Evolutionary conservation across 2,888 invertebrate species (phyloP).

Genomic region (Spialia ferax): DNA sequence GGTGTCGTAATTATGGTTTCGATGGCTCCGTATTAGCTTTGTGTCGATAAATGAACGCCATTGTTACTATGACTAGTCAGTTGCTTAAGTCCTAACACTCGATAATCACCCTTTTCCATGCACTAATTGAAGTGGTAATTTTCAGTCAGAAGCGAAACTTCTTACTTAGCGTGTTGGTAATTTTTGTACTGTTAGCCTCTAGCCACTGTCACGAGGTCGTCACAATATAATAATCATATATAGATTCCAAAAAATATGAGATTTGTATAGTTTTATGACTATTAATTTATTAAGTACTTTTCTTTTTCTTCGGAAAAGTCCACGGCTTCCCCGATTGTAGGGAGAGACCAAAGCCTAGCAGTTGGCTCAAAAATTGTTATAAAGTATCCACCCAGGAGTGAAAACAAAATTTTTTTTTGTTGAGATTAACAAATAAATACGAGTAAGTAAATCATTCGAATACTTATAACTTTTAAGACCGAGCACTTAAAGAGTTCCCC

Average conservation of each 20-base stretch:
- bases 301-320: too few relatives aligned
- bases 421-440: not conserved
- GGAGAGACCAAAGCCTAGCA: too few relatives aligned
- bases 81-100: conserved; percentile 2
- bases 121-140: not conserved
- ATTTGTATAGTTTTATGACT: too few relatives aligned
- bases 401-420: not conserved
- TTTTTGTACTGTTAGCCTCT: not conserved
- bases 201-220: not conserved
- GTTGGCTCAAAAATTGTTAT: too few relatives aligned
- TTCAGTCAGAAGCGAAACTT: not conserved
- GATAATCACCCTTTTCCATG: conserved; percentile 51
- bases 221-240: too few relatives aligned
- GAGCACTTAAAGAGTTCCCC: conserved; percentile 18
- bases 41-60: conserved; percentile 57
- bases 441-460: not conserved
- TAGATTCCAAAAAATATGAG: too few relatives aligned
- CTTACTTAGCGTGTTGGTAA: not conserved
- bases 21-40: conserved; percentile 56
- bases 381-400: too few relatives aligned
- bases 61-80: conserved; percentile 55
- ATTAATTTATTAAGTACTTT: not conserved
- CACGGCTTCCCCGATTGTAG: too few relatives aligned
- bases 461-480: conserved; percentile 2
- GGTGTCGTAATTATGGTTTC: conserved; percentile 63